phyloP scores from a whole-genome alignment of 2,113 vertebrate species.

The Drymodes brunneopygia region DNA sequence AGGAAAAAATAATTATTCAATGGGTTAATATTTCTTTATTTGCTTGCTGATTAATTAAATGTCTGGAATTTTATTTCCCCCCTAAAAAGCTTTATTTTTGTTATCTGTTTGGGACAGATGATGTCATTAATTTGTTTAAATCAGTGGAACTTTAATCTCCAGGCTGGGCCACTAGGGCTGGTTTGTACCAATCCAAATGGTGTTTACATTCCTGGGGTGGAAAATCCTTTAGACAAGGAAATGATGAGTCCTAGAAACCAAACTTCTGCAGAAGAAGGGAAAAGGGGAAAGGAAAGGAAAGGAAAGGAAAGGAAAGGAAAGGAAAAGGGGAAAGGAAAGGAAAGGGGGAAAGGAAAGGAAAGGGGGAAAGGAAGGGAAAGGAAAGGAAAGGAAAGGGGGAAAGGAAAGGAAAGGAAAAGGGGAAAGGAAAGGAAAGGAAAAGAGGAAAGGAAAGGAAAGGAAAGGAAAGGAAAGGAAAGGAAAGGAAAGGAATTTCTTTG shows the following conservation, averaged over 20 bases:
- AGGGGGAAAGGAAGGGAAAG: accelerated
- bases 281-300: background rate
- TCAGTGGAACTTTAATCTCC: background rate
- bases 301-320: accelerated
- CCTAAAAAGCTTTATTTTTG: background rate
- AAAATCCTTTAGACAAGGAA: background rate
- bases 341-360: background rate
- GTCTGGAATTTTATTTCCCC: background rate
- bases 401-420: background rate
- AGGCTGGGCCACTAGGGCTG: background rate
- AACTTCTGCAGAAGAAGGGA: background rate
- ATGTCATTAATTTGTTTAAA: background rate
- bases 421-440: background rate
- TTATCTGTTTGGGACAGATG: background rate
- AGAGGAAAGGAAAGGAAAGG: accelerated
- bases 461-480: background rate
- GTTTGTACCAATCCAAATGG: background rate
- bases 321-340: background rate
- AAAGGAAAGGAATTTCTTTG: too few species aligned
- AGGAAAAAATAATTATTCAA: background rate
- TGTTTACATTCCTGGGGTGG: background rate
- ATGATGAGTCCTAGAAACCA: background rate
- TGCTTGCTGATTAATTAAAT: background rate
- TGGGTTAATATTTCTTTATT: background rate
- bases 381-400: background rate